Evolutionary conservation across 2,797 vertebrate genomes (phyloP).

Genomic region (Gymnoscopelus braueri): DNA sequence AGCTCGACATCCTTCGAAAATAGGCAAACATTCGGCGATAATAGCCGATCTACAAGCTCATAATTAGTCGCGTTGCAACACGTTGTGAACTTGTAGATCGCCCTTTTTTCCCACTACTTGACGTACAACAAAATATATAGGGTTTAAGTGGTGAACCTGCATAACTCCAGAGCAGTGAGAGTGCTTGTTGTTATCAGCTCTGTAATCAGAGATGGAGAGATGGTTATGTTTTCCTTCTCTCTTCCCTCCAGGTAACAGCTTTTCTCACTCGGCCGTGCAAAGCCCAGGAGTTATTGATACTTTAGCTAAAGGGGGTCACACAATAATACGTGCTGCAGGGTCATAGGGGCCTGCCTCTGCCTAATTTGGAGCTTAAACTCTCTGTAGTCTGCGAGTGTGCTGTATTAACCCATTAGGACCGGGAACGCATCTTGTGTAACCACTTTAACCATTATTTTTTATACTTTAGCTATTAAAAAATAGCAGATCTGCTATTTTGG

Average conservation of each 20-base stretch:
- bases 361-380: slow-evolving; percentile 52
- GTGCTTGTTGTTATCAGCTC: slow-evolving; percentile 46
- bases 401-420: slow-evolving; percentile 46
- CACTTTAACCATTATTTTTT: too few species aligned
- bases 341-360: slow-evolving; percentile 41
- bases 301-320: slow-evolving; percentile 54
- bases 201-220: slow-evolving; percentile 65
- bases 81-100: too few species aligned
- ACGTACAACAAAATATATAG: too few species aligned
- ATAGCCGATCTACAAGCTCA: too few species aligned
- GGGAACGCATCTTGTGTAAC: too few species aligned
- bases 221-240: slow-evolving; percentile 49
- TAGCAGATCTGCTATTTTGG: too few species aligned
- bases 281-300: slow-evolving; percentile 68
- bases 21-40: too few species aligned
- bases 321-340: slow-evolving; percentile 62
- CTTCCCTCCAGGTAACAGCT: slow-evolving; percentile 47
- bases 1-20: too few species aligned
- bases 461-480: too few species aligned
- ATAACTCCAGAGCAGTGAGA: slow-evolving; percentile 42
- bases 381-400: slow-evolving; percentile 33
- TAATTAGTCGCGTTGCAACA: too few species aligned
- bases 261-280: slow-evolving; percentile 57
- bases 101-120: slow-evolving; percentile 1
- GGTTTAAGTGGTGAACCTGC: slow-evolving; percentile 35